Evolutionary conservation across 2,113 vertebrate genomes (phyloP).

Genomic region (Galeopterus variegatus): DNA sequence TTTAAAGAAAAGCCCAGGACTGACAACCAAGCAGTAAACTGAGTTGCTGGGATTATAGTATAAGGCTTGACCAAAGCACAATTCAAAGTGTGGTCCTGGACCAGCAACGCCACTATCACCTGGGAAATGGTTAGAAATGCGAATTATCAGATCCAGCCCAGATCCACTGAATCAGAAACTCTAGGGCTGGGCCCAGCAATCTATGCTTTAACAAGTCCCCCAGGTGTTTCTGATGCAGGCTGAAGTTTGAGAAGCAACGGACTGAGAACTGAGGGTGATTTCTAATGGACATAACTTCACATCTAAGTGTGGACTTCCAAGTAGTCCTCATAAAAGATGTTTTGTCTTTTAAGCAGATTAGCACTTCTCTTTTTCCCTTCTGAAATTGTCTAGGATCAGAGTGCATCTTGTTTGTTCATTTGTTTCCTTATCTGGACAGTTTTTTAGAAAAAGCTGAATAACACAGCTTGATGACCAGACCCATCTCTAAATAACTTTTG

Average conservation of each 20-base stretch:
- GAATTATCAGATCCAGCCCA: background rate
- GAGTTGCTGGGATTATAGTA: background rate
- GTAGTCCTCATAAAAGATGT: background rate
- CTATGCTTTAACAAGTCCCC: background rate
- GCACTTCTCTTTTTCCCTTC: background rate
- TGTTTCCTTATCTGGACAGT: background rate
- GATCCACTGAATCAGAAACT: background rate
- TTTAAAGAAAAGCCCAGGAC: background rate
- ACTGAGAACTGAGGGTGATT: background rate
- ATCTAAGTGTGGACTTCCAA: background rate
- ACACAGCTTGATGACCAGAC: background rate
- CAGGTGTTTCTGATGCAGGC: background rate
- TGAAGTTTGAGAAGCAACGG: background rate
- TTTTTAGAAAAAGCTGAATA: background rate
- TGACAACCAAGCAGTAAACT: background rate
- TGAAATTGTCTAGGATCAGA: background rate
- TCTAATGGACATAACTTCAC: background rate
- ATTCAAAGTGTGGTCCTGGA: background rate
- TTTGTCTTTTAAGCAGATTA: background rate
- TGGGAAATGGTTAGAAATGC: background rate
- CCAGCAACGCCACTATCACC: background rate
- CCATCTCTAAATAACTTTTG: background rate
- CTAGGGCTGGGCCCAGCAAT: background rate
- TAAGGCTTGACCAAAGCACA: background rate
- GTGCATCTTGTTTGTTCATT: background rate